A percentile compares a stretch with the other conserved stretches of the same genome.
Conservation (phyloP, 2,113 vertebrate species). For the Enhydra lutris region DNA sequence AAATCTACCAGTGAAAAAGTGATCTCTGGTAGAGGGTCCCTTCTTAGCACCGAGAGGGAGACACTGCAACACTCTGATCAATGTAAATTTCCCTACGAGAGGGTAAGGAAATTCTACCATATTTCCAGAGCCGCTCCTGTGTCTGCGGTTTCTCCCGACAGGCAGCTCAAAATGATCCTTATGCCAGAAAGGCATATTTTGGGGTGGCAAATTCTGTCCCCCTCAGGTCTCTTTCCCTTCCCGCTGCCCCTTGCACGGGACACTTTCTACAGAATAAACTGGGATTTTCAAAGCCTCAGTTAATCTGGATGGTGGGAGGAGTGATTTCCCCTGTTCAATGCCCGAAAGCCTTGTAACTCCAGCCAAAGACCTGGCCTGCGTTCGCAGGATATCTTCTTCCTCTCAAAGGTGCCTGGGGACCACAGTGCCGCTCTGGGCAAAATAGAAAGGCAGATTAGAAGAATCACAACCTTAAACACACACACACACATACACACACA, state of each 20-base stretch:
- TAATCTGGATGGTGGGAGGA: not conserved
- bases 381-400: not conserved
- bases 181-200: not conserved
- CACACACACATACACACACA: not conserved
- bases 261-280: not conserved
- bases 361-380: not conserved
- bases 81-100: not conserved
- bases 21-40: not conserved
- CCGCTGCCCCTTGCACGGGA: not conserved
- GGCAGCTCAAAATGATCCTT: not conserved
- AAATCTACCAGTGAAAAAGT: not conserved
- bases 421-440: conserved; percentile 47
- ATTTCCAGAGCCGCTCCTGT: not conserved
- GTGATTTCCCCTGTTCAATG: not conserved
- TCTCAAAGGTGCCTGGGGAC: conserved; percentile 13
- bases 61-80: not conserved
- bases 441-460: conserved; percentile 62
- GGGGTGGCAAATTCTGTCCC: not conserved
- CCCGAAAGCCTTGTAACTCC: not conserved
- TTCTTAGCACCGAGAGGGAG: not conserved
- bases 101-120: not conserved
- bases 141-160: not conserved
- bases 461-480: conserved; percentile 50
- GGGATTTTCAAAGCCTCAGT: not conserved
- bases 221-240: not conserved